Conservation (phyloP, 2,113 vertebrate genomes). For the Echinops telfairi region DNA sequence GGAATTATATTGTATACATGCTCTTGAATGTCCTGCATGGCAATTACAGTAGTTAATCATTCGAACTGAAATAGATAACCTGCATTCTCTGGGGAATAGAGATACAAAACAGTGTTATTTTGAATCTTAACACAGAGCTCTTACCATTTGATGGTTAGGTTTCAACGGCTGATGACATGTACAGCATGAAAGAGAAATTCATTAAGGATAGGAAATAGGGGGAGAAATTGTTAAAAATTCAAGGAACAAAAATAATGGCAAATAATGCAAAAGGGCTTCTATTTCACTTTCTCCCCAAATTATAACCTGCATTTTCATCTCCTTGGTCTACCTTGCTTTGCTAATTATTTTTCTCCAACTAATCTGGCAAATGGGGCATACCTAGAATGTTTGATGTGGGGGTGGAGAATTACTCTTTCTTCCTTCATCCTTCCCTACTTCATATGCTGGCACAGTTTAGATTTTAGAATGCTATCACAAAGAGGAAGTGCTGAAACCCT, state of each 20-base stretch:
- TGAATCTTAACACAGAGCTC: slow-evolving; percentile 80
- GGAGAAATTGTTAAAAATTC: slow-evolving; percentile 83
- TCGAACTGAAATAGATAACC: slow-evolving; percentile 57
- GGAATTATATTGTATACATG: not conserved
- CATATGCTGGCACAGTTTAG: not conserved
- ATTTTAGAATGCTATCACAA: not conserved
- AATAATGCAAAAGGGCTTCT: slow-evolving; percentile 5
- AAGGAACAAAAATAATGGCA: slow-evolving; percentile 64
- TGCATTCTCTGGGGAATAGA: slow-evolving; percentile 77
- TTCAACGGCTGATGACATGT: slow-evolving; percentile 95
- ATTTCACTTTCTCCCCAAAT: slow-evolving; percentile 7
- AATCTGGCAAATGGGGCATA: not conserved
- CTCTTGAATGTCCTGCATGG: slow-evolving; percentile 35
- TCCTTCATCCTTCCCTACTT: not conserved
- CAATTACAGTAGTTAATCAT: slow-evolving; percentile 12
- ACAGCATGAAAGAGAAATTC: slow-evolving; percentile 86
- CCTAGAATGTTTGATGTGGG: not conserved
- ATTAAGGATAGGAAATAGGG: slow-evolving; percentile 70
- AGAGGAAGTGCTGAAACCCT: no score
- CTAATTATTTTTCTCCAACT: not conserved
- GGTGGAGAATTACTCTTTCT: not conserved
- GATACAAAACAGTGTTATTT: slow-evolving; percentile 80
- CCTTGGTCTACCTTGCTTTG: not conserved
- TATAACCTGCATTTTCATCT: slow-evolving; percentile 35
- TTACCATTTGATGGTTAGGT: slow-evolving; percentile 97